phyloP scores from a whole-genome alignment of 2,888 invertebrate genomes.

The Steromphala cineraria region DNA sequence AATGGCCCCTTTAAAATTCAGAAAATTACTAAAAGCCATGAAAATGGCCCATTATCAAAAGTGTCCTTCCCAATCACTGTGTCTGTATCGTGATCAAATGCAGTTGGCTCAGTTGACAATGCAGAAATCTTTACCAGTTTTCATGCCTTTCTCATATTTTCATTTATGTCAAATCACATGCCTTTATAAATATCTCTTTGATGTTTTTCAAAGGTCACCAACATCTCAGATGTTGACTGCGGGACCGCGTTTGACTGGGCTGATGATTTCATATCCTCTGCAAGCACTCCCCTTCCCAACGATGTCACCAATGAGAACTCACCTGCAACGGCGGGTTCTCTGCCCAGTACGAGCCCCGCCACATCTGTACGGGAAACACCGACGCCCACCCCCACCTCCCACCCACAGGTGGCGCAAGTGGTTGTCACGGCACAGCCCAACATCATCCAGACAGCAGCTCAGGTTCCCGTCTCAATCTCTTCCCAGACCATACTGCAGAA shows the following conservation, averaged over 20 bases:
- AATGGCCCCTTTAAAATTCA: too few species aligned
- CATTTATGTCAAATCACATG: not conserved
- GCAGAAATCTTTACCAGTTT: too few species aligned
- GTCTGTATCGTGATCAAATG: too few species aligned
- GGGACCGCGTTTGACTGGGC: slow-evolving; percentile 54
- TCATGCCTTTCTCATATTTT: too few species aligned
- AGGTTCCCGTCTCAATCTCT: not conserved
- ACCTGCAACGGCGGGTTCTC: slow-evolving; percentile 21
- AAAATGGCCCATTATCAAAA: too few species aligned
- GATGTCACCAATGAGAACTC: not conserved
- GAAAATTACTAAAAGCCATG: too few species aligned
- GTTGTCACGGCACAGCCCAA: not conserved
- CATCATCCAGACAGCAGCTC: not conserved
- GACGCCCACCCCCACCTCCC: not conserved
- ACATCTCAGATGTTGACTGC: slow-evolving; percentile 30
- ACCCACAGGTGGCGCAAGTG: not conserved
- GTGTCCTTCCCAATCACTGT: too few species aligned
- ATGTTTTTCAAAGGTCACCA: slow-evolving; percentile 26
- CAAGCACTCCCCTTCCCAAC: slow-evolving; percentile 26
- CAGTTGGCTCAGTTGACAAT: too few species aligned
- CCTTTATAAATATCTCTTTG: not conserved
- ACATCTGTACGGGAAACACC: not conserved
- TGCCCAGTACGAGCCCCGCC: not conserved
- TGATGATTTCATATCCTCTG: slow-evolving; percentile 55
- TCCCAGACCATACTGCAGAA: slow-evolving; percentile 8